Evolutionary conservation across 1,140 invertebrate species (phyloP).

Genomic region (Druon quercuslanigerum): DNA sequence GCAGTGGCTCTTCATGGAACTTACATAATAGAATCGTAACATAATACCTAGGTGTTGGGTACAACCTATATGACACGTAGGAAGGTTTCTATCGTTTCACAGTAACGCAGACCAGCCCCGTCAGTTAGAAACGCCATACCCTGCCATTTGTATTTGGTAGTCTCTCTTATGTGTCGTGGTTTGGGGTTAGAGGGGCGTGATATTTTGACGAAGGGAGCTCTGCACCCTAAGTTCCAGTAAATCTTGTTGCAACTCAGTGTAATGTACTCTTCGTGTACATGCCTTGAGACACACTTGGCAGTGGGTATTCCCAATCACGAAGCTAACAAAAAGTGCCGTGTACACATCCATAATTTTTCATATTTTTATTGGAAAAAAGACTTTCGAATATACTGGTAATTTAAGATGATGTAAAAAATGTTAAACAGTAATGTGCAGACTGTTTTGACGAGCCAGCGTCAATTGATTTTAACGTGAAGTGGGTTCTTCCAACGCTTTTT

Average conservation of each 20-base stretch:
- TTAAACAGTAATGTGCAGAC: too few species aligned
- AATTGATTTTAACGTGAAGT: too few species aligned
- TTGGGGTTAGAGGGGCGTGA: slow-evolving; percentile 50
- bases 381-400: too few species aligned
- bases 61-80: slow-evolving; percentile 28
- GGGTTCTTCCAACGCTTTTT: too few species aligned
- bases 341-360: too few species aligned
- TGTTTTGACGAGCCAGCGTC: too few species aligned
- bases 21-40: slow-evolving; percentile 54
- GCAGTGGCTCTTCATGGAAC: slow-evolving; percentile 41
- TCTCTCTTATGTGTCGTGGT: slow-evolving; percentile 32
- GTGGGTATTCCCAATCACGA: not conserved
- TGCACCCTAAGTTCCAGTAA: not conserved
- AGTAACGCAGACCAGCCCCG: slow-evolving; percentile 40
- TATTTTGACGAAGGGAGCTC: slow-evolving; percentile 35
- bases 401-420: too few species aligned
- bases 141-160: slow-evolving; percentile 43
- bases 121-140: slow-evolving; percentile 45
- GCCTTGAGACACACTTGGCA: not conserved
- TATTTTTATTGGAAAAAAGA: too few species aligned
- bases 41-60: slow-evolving; percentile 43
- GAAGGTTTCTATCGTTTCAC: slow-evolving; percentile 2
- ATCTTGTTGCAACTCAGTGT: not conserved
- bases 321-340: too few species aligned
- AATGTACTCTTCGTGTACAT: not conserved